These are phyloP conservation scores for Epinotia bilunana DNA, from an alignment of 2,888 invertebrate species.

Conservation along the genomic window DNA sequence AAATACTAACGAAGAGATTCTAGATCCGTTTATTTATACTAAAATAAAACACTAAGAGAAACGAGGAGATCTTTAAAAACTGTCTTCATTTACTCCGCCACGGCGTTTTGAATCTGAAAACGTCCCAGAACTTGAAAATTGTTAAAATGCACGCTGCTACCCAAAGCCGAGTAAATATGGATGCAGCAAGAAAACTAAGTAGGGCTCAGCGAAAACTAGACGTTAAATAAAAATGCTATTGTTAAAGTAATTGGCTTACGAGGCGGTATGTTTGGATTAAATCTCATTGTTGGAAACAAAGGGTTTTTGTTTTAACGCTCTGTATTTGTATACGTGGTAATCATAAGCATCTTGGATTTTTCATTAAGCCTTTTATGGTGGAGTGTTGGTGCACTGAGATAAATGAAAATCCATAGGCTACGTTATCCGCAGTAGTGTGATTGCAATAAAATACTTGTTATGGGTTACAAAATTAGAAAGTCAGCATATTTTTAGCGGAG, in stretches of 20 bases:
- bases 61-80: slow-evolving; percentile 33
- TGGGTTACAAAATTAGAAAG: too few species aligned
- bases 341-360: slow-evolving; percentile 23
- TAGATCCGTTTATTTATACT: slow-evolving; percentile 8
- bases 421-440: too few species aligned
- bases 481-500: too few species aligned
- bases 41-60: slow-evolving; percentile 10
- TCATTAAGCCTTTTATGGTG: background rate
- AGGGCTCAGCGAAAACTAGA: slow-evolving; percentile 22
- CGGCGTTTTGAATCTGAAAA: slow-evolving; percentile 27
- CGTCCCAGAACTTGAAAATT: slow-evolving; percentile 1
- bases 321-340: background rate
- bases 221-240: slow-evolving; percentile 38
- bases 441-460: too few species aligned
- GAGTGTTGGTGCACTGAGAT: too few species aligned
- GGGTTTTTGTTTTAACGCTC: slow-evolving; percentile 9
- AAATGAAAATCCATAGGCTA: too few species aligned
- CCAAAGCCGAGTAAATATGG: slow-evolving; percentile 35
- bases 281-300: slow-evolving; percentile 28
- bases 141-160: slow-evolving; percentile 22
- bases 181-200: slow-evolving; percentile 24
- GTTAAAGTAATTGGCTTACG: slow-evolving; percentile 34
- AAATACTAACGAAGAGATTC: too few species aligned
- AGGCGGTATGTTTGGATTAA: slow-evolving; percentile 7
- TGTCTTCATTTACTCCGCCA: slow-evolving; percentile 13